Percentiles rank a stretch among this genome's conserved stretches.
These are phyloP conservation scores for Aspidoscelis tigris DNA, from an alignment of 2,113 vertebrate species.

Conservation along the genomic window DNA sequence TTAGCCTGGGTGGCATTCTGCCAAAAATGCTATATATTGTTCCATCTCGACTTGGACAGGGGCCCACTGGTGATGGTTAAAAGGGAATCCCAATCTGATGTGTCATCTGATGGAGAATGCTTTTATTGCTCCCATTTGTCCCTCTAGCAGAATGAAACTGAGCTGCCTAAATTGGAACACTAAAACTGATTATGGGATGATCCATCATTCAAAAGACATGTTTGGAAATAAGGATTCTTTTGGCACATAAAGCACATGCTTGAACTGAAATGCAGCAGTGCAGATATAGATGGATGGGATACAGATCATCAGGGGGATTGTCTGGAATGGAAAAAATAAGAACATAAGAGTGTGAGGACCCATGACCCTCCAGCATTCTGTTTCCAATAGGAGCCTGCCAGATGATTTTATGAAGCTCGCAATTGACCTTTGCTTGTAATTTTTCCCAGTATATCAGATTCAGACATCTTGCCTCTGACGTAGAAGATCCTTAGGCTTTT, in stretches of 20 bases:
- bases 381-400: not conserved
- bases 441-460: not conserved
- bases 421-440: too few relatives aligned
- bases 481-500: not conserved
- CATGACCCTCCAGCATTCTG: not conserved
- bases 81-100: constrained; percentile 25
- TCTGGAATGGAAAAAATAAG: not conserved
- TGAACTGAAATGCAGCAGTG: not conserved
- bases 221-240: not conserved
- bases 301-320: not conserved
- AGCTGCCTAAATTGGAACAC: not conserved
- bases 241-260: not conserved
- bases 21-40: constrained; percentile 12
- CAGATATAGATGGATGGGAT: too few relatives aligned
- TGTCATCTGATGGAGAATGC: constrained; percentile 2
- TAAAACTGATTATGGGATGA: not conserved
- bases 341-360: not conserved
- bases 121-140: constrained; percentile 8
- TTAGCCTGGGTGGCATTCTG: constrained; percentile 2
- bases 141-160: not conserved
- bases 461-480: not conserved
- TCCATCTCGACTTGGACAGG: constrained; percentile 13
- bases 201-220: not conserved
- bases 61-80: not conserved
- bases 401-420: not conserved